These are phyloP conservation scores for Palythoa heliodiscus DNA, from an alignment of 92 coral and sea anemone genomes.

Conservation along the genomic window DNA sequence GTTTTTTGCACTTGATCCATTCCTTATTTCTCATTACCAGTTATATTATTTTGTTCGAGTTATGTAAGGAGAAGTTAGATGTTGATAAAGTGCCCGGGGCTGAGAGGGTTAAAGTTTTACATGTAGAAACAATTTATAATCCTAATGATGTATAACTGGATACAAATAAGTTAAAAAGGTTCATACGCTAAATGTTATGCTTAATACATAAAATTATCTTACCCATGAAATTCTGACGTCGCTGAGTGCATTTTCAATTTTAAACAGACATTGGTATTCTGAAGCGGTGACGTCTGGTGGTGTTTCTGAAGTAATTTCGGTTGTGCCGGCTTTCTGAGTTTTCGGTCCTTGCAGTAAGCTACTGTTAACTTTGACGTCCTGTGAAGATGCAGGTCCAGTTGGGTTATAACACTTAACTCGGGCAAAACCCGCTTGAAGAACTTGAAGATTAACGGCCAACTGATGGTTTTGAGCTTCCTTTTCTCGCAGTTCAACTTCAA, in stretches of 20 bases:
- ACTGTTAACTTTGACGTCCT: neutral
- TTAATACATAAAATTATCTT: neutral
- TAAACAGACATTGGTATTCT: neutral
- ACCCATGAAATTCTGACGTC: slow-evolving; percentile 35
- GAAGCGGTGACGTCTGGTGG: neutral
- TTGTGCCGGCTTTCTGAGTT: neutral
- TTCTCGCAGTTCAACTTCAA: slow-evolving; percentile 29
- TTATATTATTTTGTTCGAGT: no score
- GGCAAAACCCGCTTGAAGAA: slow-evolving; percentile 16
- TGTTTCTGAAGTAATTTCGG: neutral
- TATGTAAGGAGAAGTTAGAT: no score
- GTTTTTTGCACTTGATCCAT: no score
- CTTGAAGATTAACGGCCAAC: slow-evolving; percentile 18
- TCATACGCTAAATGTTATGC: no score
- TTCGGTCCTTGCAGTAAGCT: neutral
- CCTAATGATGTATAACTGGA: no score
- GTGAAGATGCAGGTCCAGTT: neutral
- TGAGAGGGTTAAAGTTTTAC: no score
- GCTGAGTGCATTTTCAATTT: slow-evolving; percentile 6
- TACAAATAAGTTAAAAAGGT: no score
- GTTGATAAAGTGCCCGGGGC: no score
- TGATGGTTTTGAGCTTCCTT: neutral
- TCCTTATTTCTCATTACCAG: no score
- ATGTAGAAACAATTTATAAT: no score
- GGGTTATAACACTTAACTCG: neutral